These are phyloP conservation scores for Myiozetetes cayanensis DNA, from an alignment of 2,113 vertebrate species.

Conservation along the genomic window DNA sequence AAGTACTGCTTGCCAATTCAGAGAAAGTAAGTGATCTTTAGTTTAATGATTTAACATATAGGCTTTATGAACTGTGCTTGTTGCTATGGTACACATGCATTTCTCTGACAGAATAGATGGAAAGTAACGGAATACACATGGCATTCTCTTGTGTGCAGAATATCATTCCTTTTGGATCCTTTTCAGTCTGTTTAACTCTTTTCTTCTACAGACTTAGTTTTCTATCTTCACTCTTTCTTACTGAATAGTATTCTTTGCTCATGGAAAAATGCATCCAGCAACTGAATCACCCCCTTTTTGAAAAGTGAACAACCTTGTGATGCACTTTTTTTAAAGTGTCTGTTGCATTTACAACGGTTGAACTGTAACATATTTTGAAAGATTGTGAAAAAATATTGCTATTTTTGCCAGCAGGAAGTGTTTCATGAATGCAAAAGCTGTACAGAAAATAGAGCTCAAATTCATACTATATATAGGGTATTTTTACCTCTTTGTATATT, in stretches of 20 bases:
- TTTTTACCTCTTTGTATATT: neutral
- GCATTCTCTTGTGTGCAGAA: neutral
- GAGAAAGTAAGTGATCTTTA: conserved; percentile 34
- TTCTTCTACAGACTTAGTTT: neutral
- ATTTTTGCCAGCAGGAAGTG: neutral
- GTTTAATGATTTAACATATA: conserved; percentile 17
- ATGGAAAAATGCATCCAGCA: neutral
- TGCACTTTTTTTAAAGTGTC: neutral
- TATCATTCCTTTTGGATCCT: neutral
- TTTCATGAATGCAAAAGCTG: neutral
- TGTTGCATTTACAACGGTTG: neutral
- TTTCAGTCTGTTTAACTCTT: neutral
- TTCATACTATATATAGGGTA: neutral
- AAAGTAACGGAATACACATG: neutral
- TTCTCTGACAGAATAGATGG: neutral
- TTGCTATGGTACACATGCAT: neutral
- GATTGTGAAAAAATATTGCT: neutral
- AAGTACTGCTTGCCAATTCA: conserved; percentile 7
- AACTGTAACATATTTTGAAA: conserved; percentile 13
- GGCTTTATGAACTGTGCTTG: neutral
- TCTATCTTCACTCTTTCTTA: neutral
- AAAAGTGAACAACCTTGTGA: neutral
- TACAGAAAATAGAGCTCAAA: neutral
- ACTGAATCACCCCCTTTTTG: neutral
- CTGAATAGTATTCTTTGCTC: neutral